Percentiles rank a stretch among this genome's conserved stretches.
Evolutionary conservation across 2,888 invertebrate genomes (phyloP).

Genomic region (Venusia cambrica): DNA sequence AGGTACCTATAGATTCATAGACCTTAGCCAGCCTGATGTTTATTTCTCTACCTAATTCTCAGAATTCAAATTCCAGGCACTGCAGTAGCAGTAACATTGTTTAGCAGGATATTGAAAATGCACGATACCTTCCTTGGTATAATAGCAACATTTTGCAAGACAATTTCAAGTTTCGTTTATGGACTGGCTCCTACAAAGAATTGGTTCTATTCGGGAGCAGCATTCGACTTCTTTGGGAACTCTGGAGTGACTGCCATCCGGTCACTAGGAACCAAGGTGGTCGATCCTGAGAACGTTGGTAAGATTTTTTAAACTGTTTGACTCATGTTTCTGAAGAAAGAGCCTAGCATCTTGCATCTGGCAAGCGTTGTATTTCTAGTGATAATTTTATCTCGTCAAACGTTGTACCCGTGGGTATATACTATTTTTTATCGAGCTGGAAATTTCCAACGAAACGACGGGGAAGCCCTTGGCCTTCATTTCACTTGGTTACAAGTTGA

Average conservation of each 20-base stretch:
- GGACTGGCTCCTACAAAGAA: slow-evolving; percentile 61
- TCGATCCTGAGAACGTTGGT: slow-evolving; percentile 63
- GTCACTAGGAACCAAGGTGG: slow-evolving; percentile 79
- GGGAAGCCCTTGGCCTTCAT: too few relatives aligned
- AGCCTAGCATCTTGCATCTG: too few relatives aligned
- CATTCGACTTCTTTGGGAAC: slow-evolving; percentile 75
- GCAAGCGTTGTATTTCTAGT: too few relatives aligned
- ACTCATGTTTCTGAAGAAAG: too few relatives aligned
- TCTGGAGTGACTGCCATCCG: slow-evolving; percentile 77
- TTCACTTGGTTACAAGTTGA: too few relatives aligned
- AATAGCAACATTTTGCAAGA: slow-evolving; percentile 69
- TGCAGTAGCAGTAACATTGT: slow-evolving; percentile 62
- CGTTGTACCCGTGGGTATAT: too few relatives aligned
- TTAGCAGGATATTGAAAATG: slow-evolving; percentile 67
- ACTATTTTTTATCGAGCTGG: too few relatives aligned
- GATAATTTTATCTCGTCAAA: too few relatives aligned
- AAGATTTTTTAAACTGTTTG: too few relatives aligned
- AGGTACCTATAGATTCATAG: too few relatives aligned
- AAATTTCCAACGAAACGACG: too few relatives aligned
- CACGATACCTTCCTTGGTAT: slow-evolving; percentile 71
- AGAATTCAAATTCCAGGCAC: slow-evolving; percentile 54
- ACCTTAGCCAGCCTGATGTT: too few relatives aligned
- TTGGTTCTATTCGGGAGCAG: slow-evolving; percentile 69
- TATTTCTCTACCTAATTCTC: background rate
- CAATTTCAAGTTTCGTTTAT: slow-evolving; percentile 52